Conservation (phyloP, 2,113 vertebrate genomes). For the Psittacara wagleri region DNA sequence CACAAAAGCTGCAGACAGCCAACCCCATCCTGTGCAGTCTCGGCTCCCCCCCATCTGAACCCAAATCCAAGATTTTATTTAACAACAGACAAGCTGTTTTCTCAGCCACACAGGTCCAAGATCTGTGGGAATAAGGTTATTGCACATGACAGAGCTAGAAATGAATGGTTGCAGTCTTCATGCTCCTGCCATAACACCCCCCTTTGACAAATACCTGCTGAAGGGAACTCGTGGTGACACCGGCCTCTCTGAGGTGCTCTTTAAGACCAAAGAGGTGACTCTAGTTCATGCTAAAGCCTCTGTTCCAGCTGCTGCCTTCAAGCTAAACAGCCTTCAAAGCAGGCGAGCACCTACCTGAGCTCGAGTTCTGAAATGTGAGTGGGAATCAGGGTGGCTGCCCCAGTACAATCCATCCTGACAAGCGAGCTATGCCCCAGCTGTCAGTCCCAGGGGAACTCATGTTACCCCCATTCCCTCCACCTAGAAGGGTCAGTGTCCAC, state of each 20-base stretch:
- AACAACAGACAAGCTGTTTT: neutral
- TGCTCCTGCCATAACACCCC: too few relatives aligned
- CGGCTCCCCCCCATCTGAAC: neutral
- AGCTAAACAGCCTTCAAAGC: neutral
- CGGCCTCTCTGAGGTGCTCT: neutral
- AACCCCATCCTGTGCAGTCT: neutral
- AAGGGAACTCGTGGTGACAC: rapidly evolving
- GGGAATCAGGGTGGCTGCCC: neutral
- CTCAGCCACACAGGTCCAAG: neutral
- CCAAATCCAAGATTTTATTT: neutral
- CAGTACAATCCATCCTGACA: rapidly evolving
- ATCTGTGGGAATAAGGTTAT: neutral
- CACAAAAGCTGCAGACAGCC: neutral
- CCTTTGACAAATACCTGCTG: neutral
- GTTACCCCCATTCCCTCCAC: too few relatives aligned
- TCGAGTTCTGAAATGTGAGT: rapidly evolving
- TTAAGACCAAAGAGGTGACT: neutral
- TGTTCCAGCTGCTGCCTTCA: neutral
- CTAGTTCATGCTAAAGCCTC: neutral
- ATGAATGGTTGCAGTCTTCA: neutral
- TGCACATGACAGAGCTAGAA: neutral
- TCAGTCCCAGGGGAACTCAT: neutral
- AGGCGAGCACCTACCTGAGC: neutral
- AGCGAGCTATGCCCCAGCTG: neutral
- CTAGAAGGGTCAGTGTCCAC: rapidly evolving